phyloP scores from a whole-genome alignment of 2,888 invertebrate species.

The Fragum whitleyi region DNA sequence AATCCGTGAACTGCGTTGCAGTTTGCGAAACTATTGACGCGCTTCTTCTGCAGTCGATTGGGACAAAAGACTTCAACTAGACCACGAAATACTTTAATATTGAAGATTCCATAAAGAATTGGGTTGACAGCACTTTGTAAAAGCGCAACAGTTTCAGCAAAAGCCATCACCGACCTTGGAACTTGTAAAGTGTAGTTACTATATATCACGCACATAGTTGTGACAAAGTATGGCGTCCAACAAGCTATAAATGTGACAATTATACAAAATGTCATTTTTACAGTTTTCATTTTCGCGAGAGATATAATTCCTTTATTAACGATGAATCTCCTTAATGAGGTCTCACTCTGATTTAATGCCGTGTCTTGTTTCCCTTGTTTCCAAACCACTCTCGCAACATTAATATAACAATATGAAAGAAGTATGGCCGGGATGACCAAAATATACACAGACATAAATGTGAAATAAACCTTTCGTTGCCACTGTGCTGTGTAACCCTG shows the following conservation, averaged over 20 bases:
- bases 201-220: slow-evolving; percentile 85
- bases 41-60: slow-evolving; percentile 41
- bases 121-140: slow-evolving; percentile 85
- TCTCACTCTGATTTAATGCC: slow-evolving; percentile 44
- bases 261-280: slow-evolving; percentile 86
- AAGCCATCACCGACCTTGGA: slow-evolving; percentile 82
- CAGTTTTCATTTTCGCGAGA: slow-evolving; percentile 85
- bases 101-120: slow-evolving; percentile 85
- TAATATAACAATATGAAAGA: slow-evolving; percentile 85
- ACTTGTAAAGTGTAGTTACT: slow-evolving; percentile 81
- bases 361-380: slow-evolving; percentile 78
- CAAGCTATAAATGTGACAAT: slow-evolving; percentile 85
- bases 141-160: slow-evolving; percentile 84
- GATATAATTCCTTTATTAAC: slow-evolving; percentile 83
- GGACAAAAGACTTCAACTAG: slow-evolving; percentile 77
- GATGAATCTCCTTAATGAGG: slow-evolving; percentile 63
- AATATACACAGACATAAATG: slow-evolving; percentile 85
- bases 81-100: slow-evolving; percentile 80
- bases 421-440: slow-evolving; percentile 85
- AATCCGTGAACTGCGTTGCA: slow-evolving; percentile 44
- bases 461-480: slow-evolving; percentile 85
- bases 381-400: slow-evolving; percentile 85
- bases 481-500: slow-evolving; percentile 85
- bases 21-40: slow-evolving; percentile 47
- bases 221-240: slow-evolving; percentile 86